Conservation (phyloP, 1,140 invertebrate species). For the Macrocentrus cingulum region DNA sequence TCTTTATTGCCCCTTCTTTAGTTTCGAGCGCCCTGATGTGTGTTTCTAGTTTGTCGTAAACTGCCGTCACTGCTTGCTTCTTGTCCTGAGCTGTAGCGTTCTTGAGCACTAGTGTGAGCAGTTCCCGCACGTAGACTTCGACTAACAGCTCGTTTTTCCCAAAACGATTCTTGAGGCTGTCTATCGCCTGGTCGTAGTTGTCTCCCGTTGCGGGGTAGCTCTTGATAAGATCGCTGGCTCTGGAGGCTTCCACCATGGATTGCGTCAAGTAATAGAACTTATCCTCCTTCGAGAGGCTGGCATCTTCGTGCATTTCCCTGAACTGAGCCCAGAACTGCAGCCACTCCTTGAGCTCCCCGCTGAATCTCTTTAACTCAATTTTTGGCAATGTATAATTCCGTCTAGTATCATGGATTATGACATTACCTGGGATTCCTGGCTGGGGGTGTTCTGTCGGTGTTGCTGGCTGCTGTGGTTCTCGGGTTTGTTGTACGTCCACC, state of each 20-base stretch:
- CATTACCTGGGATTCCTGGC: neutral
- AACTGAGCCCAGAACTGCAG: slow-evolving; percentile 48
- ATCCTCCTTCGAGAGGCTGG: slow-evolving; percentile 31
- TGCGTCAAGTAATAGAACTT: slow-evolving; percentile 41
- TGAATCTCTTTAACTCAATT: slow-evolving; percentile 42
- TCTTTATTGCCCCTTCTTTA: neutral
- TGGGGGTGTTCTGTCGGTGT: too few species aligned
- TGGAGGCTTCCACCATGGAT: slow-evolving; percentile 22
- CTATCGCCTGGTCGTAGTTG: slow-evolving; percentile 20
- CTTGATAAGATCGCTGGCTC: slow-evolving; percentile 27
- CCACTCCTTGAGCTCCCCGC: slow-evolving; percentile 44
- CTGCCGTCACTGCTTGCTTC: slow-evolving; percentile 17
- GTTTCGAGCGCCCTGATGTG: slow-evolving; percentile 40
- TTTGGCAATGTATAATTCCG: slow-evolving; percentile 35
- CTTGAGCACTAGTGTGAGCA: slow-evolving; percentile 32
- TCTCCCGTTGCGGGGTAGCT: slow-evolving; percentile 30
- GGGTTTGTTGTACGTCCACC: neutral
- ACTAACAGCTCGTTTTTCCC: slow-evolving; percentile 34
- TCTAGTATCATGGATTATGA: neutral
- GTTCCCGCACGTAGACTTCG: slow-evolving; percentile 37
- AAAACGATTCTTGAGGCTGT: slow-evolving; percentile 17
- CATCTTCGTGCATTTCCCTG: slow-evolving; percentile 44
- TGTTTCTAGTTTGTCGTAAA: slow-evolving; percentile 40
- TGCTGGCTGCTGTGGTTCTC: neutral
- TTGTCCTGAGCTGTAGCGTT: slow-evolving; percentile 16